Conservation (phyloP, 2,888 invertebrate genomes). For the Antheraea yamamai region DNA sequence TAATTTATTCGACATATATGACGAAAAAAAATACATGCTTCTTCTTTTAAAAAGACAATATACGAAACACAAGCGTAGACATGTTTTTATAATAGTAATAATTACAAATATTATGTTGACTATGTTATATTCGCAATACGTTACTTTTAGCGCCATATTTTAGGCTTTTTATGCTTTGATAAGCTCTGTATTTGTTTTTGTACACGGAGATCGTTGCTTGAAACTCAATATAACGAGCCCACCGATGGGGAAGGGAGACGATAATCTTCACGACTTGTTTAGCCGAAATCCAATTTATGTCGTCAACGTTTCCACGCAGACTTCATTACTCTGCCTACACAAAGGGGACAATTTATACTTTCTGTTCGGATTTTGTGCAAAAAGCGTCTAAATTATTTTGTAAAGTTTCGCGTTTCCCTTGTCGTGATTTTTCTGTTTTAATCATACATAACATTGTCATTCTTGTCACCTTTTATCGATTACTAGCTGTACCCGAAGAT, state of each 20-base stretch:
- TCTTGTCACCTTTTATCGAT: too few species aligned
- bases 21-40: not conserved
- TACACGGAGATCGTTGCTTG: conserved; percentile 5
- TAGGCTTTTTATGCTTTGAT: not conserved
- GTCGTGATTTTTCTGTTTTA: not conserved
- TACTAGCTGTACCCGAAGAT: too few species aligned
- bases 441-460: not conserved
- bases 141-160: not conserved
- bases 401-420: not conserved
- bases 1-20: not conserved
- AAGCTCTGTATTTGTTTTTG: not conserved
- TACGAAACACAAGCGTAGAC: not conserved
- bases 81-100: not conserved
- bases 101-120: not conserved
- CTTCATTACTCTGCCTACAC: conserved; percentile 10
- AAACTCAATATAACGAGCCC: conserved; percentile 8
- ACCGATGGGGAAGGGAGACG: conserved; percentile 22
- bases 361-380: not conserved
- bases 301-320: conserved; percentile 23
- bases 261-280: conserved; percentile 68
- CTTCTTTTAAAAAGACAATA: too few species aligned
- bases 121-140: not conserved
- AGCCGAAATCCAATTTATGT: conserved; percentile 65
- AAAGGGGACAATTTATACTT: conserved; percentile 14
- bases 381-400: not conserved